phyloP scores from a whole-genome alignment of 2,797 vertebrate species.

The Emydoidea blandingii region DNA sequence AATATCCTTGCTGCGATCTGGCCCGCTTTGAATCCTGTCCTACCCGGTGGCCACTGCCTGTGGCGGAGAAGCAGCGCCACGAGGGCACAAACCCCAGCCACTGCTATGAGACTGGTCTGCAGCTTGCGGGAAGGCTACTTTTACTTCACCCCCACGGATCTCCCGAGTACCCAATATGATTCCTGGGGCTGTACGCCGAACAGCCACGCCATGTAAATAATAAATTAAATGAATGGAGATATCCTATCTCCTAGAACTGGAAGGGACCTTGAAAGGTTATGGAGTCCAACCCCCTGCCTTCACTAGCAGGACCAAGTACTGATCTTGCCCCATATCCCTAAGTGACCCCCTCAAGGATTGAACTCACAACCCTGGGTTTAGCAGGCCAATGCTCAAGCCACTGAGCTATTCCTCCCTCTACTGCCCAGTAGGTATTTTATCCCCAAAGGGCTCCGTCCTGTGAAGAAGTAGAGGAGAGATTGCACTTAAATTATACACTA shows the following conservation, averaged over 20 bases:
- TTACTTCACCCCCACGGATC: background rate
- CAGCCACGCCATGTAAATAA: background rate
- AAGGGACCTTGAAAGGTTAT: too few species aligned
- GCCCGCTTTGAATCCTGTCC: too few species aligned
- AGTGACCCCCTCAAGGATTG: too few species aligned
- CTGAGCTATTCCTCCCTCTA: too few species aligned
- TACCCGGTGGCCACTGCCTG: background rate
- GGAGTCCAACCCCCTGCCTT: too few species aligned
- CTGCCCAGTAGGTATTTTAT: background rate
- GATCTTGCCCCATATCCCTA: too few species aligned
- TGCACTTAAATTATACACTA: constrained; percentile 17
- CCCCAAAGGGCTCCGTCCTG: background rate
- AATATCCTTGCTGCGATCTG: too few species aligned
- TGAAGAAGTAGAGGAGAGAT: background rate
- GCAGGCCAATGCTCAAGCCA: too few species aligned
- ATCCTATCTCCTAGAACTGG: too few species aligned
- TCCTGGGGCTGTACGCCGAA: background rate
- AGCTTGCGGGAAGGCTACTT: background rate
- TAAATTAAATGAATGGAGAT: too few species aligned
- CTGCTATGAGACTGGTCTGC: background rate
- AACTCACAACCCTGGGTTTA: too few species aligned
- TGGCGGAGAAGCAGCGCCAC: background rate
- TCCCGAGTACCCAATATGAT: background rate
- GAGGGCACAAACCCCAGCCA: background rate
- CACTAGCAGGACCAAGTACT: too few species aligned